These are phyloP conservation scores for Craterocephalus amniculus DNA, from an alignment of 2,797 vertebrate genomes.

Conservation along the genomic window DNA sequence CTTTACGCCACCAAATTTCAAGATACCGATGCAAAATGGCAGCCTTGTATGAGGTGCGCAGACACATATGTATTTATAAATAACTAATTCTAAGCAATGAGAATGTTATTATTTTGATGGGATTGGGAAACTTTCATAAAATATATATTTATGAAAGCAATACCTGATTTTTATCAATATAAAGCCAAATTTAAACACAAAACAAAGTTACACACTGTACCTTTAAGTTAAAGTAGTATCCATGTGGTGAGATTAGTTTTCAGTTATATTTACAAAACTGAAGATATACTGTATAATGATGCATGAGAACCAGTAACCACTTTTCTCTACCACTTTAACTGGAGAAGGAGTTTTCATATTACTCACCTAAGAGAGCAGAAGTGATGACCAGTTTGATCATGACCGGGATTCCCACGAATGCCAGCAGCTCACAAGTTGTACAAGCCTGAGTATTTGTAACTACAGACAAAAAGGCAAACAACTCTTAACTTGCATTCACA, in stretches of 20 bases:
- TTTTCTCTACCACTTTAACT: no score
- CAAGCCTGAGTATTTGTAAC: conserved; percentile 21
- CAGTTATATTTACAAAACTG: not conserved
- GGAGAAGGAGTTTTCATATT: conserved; percentile 5
- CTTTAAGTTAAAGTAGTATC: not conserved
- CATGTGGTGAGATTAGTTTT: not conserved
- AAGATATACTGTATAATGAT: fast-evolving
- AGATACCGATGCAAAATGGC: no score
- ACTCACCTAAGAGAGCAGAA: conserved; percentile 66
- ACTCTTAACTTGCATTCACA: not conserved
- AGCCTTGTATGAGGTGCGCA: no score
- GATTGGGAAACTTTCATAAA: no score
- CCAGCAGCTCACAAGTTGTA: conserved; percentile 40
- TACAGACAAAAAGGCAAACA: conserved; percentile 12
- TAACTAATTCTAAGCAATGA: no score
- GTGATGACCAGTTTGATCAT: conserved; percentile 60
- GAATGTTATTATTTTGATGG: no score
- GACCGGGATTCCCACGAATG: conserved; percentile 51
- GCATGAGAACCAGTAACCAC: not conserved
- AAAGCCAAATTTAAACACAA: no score
- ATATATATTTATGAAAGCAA: no score
- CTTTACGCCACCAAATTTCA: no score
- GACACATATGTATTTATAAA: no score
- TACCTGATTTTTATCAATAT: no score
- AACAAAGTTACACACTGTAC: no score